These are phyloP conservation scores for Brachyistius frenatus DNA, from an alignment of 2,113 vertebrate species.

Conservation along the genomic window DNA sequence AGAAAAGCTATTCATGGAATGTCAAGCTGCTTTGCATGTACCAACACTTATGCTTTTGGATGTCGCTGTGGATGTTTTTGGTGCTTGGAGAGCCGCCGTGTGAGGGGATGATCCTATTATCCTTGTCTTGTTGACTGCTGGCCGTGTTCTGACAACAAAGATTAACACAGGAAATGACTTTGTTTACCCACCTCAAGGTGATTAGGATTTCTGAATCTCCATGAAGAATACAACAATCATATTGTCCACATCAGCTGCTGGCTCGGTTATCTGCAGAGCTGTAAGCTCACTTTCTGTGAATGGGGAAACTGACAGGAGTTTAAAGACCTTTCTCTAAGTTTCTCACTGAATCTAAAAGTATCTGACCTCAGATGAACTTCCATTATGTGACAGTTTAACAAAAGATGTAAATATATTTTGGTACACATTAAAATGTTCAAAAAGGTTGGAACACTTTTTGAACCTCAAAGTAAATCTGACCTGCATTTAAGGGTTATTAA, in stretches of 20 bases:
- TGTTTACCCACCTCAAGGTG: conserved; percentile 56
- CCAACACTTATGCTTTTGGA: conserved; percentile 37
- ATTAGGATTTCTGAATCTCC: conserved; percentile 48
- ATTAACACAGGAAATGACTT: conserved; percentile 46
- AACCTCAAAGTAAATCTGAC: conserved; percentile 16
- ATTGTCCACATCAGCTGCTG: conserved; percentile 21
- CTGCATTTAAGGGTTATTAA: not conserved
- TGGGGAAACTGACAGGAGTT: not conserved
- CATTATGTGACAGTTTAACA: not conserved
- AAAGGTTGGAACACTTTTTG: not conserved
- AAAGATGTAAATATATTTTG: conserved; percentile 8
- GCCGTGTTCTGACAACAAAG: conserved; percentile 40
- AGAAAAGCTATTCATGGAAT: conserved; percentile 45
- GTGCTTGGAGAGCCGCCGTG: not conserved
- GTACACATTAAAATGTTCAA: not conserved
- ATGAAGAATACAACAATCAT: conserved; percentile 15
- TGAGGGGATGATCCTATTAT: conserved; percentile 45
- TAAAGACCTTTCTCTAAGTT: not conserved
- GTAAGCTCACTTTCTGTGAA: not conserved
- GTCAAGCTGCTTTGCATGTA: conserved; percentile 39
- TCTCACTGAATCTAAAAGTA: not conserved
- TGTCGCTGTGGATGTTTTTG: conserved; percentile 16
- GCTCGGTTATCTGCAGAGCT: not conserved
- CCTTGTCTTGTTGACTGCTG: conserved; percentile 15
- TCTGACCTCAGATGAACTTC: not conserved